Percentiles rank a stretch among this genome's conserved stretches.
These are phyloP conservation scores for Lasioglossum villosulum DNA, from an alignment of 2,888 invertebrate species.

Conservation along the genomic window DNA sequence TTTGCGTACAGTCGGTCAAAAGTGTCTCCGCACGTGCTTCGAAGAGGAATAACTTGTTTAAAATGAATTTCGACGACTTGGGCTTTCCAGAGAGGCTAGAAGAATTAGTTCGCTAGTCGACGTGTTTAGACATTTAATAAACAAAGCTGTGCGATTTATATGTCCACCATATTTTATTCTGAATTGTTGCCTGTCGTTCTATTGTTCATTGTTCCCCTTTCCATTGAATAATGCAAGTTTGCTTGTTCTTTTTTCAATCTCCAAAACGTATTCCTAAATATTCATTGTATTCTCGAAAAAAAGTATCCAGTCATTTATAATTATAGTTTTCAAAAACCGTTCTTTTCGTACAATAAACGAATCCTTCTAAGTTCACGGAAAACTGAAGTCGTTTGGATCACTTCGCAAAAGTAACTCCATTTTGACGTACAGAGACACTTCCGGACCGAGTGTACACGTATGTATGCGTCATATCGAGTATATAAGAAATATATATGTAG, in stretches of 20 bases:
- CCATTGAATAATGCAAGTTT: no score
- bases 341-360: background rate
- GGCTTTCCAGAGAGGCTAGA: background rate
- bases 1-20: background rate
- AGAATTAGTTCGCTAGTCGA: background rate
- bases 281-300: no score
- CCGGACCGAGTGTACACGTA: background rate
- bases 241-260: no score
- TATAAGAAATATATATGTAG: conserved; percentile 6
- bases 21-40: background rate
- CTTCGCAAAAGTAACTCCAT: background rate
- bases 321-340: background rate
- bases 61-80: background rate
- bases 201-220: no score
- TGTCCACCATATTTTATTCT: no score
- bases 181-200: no score
- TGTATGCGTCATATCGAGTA: background rate
- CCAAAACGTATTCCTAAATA: no score
- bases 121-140: no score
- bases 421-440: background rate
- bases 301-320: no score
- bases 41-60: background rate
- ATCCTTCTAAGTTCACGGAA: background rate
- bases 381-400: background rate
- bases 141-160: no score